A percentile compares a stretch with the other conserved stretches of the same genome.
phyloP scores from a whole-genome alignment of 2,888 invertebrate species.

The Poecilus cupreus region DNA sequence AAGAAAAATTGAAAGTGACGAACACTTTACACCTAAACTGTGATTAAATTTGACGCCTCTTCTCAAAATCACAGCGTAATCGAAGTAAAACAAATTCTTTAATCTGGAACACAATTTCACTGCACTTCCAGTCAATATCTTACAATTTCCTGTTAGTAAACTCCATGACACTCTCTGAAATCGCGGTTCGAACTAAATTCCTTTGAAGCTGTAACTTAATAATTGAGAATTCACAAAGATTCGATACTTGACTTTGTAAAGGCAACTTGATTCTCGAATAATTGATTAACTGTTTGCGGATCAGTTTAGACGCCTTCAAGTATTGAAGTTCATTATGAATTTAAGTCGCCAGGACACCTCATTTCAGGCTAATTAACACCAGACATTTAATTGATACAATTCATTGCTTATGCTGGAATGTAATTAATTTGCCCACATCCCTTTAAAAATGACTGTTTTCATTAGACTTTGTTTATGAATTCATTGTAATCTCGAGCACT shows the following conservation, averaged over 20 bases:
- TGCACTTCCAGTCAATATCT: not conserved
- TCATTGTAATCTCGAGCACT: too few relatives aligned
- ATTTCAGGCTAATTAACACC: constrained; percentile 8
- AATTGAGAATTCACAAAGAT: constrained; percentile 55
- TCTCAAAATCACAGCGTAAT: not conserved
- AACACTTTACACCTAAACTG: not conserved
- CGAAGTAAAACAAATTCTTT: not conserved
- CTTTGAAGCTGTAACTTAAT: constrained; percentile 57
- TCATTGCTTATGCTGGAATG: not conserved
- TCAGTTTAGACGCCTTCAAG: constrained; percentile 45
- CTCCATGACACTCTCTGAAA: not conserved
- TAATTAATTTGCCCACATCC: not conserved
- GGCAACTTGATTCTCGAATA: constrained; percentile 52
- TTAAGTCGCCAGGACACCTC: constrained; percentile 10
- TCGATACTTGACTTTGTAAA: constrained; percentile 53
- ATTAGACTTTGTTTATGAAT: too few relatives aligned
- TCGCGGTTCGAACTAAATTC: constrained; percentile 35
- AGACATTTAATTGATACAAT: not conserved
- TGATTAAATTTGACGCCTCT: constrained; percentile 1
- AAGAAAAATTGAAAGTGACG: not conserved
- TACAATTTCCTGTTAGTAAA: not conserved
- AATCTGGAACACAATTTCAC: not conserved
- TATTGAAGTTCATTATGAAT: constrained; percentile 40
- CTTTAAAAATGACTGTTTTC: too few relatives aligned
- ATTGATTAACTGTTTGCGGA: constrained; percentile 55